A percentile compares a stretch with the other conserved stretches of the same genome.
These are phyloP conservation scores for Acanthornis magna DNA, from an alignment of 2,797 vertebrate species.

Conservation along the genomic window DNA sequence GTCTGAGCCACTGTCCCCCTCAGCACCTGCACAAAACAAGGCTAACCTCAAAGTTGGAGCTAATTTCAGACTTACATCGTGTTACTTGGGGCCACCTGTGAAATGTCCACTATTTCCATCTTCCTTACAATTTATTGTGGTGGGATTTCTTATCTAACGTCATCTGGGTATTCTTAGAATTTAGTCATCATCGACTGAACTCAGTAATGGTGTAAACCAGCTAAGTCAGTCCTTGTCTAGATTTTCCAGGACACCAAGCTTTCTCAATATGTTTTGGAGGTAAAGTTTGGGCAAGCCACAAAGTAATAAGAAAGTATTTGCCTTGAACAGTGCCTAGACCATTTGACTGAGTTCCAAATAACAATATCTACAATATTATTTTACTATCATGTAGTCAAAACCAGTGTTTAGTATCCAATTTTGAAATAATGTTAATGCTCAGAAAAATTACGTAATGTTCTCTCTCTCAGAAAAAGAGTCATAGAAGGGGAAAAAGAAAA, in stretches of 20 bases:
- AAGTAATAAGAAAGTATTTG: not conserved
- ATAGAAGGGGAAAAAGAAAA: accelerated
- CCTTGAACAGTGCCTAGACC: not conserved
- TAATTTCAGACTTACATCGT: not conserved
- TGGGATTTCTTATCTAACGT: not conserved
- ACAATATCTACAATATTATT: not conserved
- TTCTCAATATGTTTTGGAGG: not conserved
- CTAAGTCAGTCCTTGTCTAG: not conserved
- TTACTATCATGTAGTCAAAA: not conserved
- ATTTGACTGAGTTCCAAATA: not conserved
- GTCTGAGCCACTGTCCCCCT: not conserved
- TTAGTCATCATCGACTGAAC: not conserved
- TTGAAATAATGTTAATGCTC: not conserved
- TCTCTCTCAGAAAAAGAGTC: not conserved
- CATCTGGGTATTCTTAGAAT: not conserved
- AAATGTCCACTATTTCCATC: not conserved
- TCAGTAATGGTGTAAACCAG: not conserved
- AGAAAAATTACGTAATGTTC: not conserved
- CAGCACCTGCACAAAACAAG: not conserved
- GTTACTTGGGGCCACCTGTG: not conserved
- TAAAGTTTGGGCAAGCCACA: not conserved
- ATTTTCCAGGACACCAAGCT: not conserved
- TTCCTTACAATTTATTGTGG: not conserved
- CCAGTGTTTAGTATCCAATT: not conserved
- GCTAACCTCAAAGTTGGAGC: not conserved